phyloP scores from a whole-genome alignment of 1,140 invertebrate genomes.

The Cydia strobilella region DNA sequence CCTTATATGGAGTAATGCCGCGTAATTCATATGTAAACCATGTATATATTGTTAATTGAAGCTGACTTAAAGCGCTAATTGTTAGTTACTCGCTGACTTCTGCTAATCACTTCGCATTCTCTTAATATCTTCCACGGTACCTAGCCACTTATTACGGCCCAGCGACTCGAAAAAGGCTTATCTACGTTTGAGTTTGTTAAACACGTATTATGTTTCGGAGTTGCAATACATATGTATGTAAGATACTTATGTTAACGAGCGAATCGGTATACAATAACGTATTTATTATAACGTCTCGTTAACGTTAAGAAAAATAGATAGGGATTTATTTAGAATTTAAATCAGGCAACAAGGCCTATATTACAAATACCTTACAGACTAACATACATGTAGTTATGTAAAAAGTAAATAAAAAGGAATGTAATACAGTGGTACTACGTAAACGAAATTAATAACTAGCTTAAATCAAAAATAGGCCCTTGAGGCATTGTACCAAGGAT shows the following conservation, averaged over 20 bases:
- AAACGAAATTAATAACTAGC: too few species aligned
- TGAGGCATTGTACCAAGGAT: too few species aligned
- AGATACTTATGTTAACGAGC: conserved; percentile 4
- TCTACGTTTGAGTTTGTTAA: background rate
- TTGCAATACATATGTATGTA: background rate
- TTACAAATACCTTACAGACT: too few species aligned
- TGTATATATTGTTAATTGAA: conserved; percentile 46
- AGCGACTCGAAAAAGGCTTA: background rate
- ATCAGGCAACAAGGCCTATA: too few species aligned
- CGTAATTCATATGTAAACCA: conserved; percentile 41
- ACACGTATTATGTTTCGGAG: background rate
- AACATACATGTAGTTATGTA: too few species aligned
- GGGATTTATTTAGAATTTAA: too few species aligned
- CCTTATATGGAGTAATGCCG: conserved; percentile 43
- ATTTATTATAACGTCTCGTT: background rate
- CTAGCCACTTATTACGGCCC: background rate
- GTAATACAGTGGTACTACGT: too few species aligned
- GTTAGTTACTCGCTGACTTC: conserved; percentile 40
- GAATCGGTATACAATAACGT: background rate
- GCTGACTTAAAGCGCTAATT: conserved; percentile 51
- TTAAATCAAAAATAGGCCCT: too few species aligned
- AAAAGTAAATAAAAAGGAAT: too few species aligned
- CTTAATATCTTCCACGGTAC: conserved; percentile 35
- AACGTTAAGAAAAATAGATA: background rate
- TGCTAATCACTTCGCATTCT: conserved; percentile 54